Evolutionary conservation across 2,113 vertebrate genomes (phyloP), one percentile per base, ranked within the genome.

Genomic region (Mungos mungo): DNA sequence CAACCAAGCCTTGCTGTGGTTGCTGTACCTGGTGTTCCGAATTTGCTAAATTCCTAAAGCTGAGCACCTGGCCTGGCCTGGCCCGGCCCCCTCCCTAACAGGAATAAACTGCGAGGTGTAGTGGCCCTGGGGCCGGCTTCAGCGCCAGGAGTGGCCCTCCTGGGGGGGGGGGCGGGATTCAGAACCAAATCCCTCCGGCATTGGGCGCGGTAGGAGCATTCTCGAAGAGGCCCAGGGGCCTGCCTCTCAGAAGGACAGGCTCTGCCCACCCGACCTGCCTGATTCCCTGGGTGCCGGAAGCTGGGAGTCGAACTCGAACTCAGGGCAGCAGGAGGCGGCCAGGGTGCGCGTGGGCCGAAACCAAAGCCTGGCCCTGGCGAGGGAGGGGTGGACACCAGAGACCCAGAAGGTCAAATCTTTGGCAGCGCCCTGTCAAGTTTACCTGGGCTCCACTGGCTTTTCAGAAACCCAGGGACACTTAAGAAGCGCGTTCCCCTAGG

Each of bases 41-140:
- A 81, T 14, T 7, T 50, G 76, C 0, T 2, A 52, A 47, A 5
- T 79, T 82, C 47, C 12, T 16, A 52, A 72, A 1, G 15, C 15
- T 4, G 10, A 41, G 27, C 74, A 31, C 13, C 5, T 68, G 33
- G 31, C 52, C 33, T 23, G 23, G 8, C 23, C 31, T 16, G 7
- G 9, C 38, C 38, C 38, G 38, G 38, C 72, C 35, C 79, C 23
- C 65, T n/a, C 27, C 27, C 31, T 45, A 12, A 52, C 31, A 38
- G 33, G 41, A 52, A 54, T 63, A 27, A 88, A 7, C 14, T 47
- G 25, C 50, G 0, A 50, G 5, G 19, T 45, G 60, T n/a, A 69
- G 2, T 1, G 0, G 21, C 35, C 38, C 27, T 4, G 50, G 10
- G 29, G 77, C 9, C 0, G 14, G 1, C 14, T 15, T 23, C 45